phyloP scores from a whole-genome alignment of 2,113 vertebrate genomes.

The Anthoscopus minutus region DNA sequence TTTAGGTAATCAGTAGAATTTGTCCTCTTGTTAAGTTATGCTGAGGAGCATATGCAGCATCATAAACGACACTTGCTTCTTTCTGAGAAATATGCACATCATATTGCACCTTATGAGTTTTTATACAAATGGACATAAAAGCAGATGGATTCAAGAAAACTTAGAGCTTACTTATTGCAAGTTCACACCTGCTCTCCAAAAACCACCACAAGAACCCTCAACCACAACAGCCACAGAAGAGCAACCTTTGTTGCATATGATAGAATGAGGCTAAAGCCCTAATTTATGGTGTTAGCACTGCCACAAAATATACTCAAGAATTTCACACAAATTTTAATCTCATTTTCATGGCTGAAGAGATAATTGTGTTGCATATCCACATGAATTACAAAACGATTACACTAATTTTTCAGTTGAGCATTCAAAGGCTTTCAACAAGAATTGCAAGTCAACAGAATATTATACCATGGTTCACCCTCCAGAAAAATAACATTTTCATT shows the following conservation, averaged over 20 bases:
- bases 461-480: not conserved
- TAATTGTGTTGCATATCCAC: not conserved
- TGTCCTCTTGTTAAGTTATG: not conserved
- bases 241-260: not conserved
- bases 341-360: not conserved
- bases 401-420: not conserved
- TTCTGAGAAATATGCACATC: not conserved
- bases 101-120: not conserved
- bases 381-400: not conserved
- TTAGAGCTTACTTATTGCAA: not conserved
- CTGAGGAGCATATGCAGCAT: not conserved
- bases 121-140: not conserved
- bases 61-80: not conserved
- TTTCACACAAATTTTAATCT: not conserved
- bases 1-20: not conserved
- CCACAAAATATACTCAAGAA: not conserved
- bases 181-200: conserved; percentile 10
- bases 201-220: not conserved
- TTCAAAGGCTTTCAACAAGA: not conserved
- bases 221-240: not conserved
- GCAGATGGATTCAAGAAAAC: not conserved
- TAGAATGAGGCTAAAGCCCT: not conserved
- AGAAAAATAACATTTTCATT: not conserved
- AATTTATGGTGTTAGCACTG: not conserved
- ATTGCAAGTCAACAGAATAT: not conserved